Conservation (phyloP, 2,113 vertebrate genomes). For the Spea multiplicata region DNA sequence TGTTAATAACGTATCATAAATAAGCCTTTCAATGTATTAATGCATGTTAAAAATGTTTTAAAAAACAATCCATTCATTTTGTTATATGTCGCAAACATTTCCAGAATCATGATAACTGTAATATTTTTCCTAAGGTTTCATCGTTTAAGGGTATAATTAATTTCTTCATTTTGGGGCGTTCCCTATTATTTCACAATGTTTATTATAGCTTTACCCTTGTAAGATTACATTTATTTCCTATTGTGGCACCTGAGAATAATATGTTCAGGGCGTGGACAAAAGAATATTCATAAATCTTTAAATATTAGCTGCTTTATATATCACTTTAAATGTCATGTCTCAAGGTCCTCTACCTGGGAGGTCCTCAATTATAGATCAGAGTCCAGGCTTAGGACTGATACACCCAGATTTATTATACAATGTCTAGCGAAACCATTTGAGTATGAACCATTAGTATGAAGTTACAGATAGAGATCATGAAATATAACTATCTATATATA, state of each 20-base stretch:
- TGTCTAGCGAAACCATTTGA: background rate
- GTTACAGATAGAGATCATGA: background rate
- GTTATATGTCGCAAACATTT: no score
- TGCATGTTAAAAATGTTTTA: no score
- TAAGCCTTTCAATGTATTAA: no score
- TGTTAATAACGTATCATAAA: no score
- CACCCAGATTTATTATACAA: background rate
- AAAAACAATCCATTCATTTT: no score
- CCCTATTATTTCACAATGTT: conserved; percentile 14
- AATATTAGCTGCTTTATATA: conserved; percentile 7
- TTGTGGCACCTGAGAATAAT: conserved; percentile 3
- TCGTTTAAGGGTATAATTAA: conserved; percentile 31
- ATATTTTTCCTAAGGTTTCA: background rate
- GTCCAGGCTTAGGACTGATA: background rate
- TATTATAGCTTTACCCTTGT: conserved; percentile 1
- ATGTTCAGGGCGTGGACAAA: conserved; percentile 3
- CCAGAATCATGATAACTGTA: background rate
- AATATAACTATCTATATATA: no score
- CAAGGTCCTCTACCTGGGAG: conserved; percentile 7
- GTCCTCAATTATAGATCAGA: conserved; percentile 27
- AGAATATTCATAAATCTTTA: background rate
- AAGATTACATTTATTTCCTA: conserved; percentile 19
- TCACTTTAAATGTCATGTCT: conserved; percentile 1
- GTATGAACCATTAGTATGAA: background rate
- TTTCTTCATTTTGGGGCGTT: conserved; percentile 17